phyloP scores from a whole-genome alignment of 2,113 vertebrate species.

The Peromyscus maniculatus region DNA sequence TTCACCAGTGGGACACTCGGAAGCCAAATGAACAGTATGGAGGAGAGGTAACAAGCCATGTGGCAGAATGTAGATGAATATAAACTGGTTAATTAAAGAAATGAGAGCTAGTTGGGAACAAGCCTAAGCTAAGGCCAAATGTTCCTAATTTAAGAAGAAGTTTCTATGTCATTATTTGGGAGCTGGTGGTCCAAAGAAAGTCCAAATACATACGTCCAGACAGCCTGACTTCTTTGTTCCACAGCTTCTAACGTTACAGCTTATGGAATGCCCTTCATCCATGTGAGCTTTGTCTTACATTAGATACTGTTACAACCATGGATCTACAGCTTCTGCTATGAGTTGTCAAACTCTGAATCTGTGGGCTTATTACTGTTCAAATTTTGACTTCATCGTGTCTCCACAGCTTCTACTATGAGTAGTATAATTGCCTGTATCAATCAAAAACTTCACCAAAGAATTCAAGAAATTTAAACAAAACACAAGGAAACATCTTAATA shows the following conservation, averaged over 20 bases:
- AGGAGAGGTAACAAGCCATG: not conserved
- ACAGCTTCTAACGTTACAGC: not conserved
- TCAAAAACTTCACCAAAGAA: not conserved
- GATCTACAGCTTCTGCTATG: not conserved
- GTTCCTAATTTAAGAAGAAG: not conserved
- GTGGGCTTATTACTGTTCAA: not conserved
- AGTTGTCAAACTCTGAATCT: not conserved
- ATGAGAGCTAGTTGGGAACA: not conserved
- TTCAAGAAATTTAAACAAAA: not conserved
- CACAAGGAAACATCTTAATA: not conserved
- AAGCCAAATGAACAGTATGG: not conserved
- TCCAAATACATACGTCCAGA: not conserved
- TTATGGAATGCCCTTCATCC: not conserved
- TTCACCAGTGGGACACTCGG: not conserved
- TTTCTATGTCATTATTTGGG: not conserved
- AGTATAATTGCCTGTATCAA: not conserved
- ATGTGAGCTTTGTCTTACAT: not conserved
- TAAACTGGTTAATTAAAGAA: not conserved
- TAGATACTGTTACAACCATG: not conserved
- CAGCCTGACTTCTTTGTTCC: not conserved
- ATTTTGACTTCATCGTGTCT: not conserved
- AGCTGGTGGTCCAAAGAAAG: not conserved
- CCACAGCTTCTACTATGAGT: not conserved
- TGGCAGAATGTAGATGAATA: not conserved
- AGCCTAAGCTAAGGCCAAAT: not conserved